Evolutionary conservation across 2,888 invertebrate species (phyloP).

Genomic region (Machimus rusticus): DNA sequence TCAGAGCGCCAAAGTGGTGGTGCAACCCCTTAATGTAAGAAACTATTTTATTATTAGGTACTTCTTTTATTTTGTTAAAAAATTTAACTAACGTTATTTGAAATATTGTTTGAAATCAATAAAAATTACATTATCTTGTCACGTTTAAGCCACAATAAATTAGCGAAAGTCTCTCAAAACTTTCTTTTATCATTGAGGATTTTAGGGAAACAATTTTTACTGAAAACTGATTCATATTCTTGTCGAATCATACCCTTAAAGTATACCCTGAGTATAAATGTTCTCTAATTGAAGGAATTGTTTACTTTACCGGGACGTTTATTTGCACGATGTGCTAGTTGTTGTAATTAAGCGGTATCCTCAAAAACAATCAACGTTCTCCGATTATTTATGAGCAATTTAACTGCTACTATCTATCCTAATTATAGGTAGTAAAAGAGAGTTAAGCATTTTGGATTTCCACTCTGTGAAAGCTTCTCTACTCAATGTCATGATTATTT

Average conservation of each 20-base stretch:
- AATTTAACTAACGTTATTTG: neutral
- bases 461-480: neutral
- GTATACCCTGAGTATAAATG: neutral
- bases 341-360: conserved; percentile 1
- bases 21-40: neutral
- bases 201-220: neutral
- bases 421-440: neutral
- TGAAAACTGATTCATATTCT: neutral
- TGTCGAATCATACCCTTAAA: neutral
- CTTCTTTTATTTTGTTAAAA: too few species aligned
- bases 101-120: neutral
- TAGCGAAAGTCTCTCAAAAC: neutral
- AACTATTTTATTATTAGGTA: neutral
- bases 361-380: conserved; percentile 6
- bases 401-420: conserved; percentile 15
- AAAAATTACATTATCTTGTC: neutral
- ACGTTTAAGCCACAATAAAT: conserved; percentile 8
- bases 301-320: neutral
- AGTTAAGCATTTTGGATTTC: neutral
- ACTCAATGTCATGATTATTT: neutral
- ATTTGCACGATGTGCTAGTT: neutral
- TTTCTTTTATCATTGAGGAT: neutral
- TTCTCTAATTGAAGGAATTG: neutral
- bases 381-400: conserved; percentile 7
- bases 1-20: too few species aligned